phyloP scores from a whole-genome alignment of 1,140 invertebrate genomes.

The Bombus cullumanus region DNA sequence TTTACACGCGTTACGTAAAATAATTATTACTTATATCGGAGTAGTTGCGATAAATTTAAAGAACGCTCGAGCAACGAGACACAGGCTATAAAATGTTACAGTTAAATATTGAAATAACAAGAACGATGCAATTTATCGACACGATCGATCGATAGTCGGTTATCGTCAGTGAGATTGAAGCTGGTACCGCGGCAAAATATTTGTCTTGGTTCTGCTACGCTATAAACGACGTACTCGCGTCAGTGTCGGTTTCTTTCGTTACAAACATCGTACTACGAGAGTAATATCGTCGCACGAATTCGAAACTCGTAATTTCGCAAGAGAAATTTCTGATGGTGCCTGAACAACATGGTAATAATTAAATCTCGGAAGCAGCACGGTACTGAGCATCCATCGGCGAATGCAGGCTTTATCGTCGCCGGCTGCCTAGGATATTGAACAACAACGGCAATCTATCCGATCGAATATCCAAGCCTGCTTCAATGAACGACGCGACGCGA shows the following conservation, averaged over 20 bases:
- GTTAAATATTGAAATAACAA: background rate
- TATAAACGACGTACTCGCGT: too few species aligned
- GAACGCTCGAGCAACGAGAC: background rate
- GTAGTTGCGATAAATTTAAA: background rate
- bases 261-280: background rate
- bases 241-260: background rate
- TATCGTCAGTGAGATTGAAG: too few species aligned
- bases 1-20: background rate
- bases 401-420: conserved; percentile 59
- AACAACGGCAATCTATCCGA: conserved; percentile 74
- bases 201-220: too few species aligned
- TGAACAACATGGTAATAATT: conserved; percentile 52
- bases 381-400: conserved; percentile 20
- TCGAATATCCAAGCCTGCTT: conserved; percentile 71
- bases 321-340: background rate
- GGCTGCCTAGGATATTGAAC: conserved; percentile 65
- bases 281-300: background rate
- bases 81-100: background rate
- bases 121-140: too few species aligned
- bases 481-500: conserved; percentile 43
- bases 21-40: too few species aligned
- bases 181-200: too few species aligned
- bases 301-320: background rate
- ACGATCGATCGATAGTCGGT: too few species aligned
- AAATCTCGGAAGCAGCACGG: conserved; percentile 27